Percentiles rank a stretch among this genome's conserved stretches.
Conservation (phyloP, 2,797 vertebrate species). For the Ibycter americanus region DNA sequence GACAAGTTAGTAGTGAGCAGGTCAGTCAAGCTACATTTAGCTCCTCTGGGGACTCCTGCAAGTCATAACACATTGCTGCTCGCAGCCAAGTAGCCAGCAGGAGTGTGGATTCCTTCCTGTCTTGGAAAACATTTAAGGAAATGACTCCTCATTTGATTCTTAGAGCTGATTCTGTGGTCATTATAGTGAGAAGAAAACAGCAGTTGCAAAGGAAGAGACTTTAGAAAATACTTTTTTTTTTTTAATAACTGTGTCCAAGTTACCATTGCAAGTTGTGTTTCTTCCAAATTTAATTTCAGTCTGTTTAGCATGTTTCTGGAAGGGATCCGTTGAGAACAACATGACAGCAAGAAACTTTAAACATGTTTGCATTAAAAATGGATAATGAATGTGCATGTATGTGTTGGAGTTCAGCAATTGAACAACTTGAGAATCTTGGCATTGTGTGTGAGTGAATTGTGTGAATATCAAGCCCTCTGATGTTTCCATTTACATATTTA, state of each 20-base stretch:
- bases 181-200: neutral
- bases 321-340: neutral
- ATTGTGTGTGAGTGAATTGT: fast-evolving
- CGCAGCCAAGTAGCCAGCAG: neutral
- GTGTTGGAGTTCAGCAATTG: neutral
- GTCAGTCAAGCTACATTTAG: neutral
- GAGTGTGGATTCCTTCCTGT: constrained; percentile 35
- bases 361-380: neutral
- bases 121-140: constrained; percentile 35
- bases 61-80: neutral
- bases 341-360: neutral
- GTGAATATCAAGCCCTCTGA: neutral
- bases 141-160: neutral
- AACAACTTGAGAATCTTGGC: neutral
- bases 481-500: neutral
- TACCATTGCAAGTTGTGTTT: neutral
- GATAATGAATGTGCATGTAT: neutral
- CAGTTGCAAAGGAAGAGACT: neutral
- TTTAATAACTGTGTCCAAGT: neutral
- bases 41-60: neutral
- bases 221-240: neutral
- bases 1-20: neutral
- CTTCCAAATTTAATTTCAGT: neutral
- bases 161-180: neutral
- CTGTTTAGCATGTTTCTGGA: neutral